Conservation (phyloP, 2,797 vertebrate species). For the Coranthus polyacanthus region DNA sequence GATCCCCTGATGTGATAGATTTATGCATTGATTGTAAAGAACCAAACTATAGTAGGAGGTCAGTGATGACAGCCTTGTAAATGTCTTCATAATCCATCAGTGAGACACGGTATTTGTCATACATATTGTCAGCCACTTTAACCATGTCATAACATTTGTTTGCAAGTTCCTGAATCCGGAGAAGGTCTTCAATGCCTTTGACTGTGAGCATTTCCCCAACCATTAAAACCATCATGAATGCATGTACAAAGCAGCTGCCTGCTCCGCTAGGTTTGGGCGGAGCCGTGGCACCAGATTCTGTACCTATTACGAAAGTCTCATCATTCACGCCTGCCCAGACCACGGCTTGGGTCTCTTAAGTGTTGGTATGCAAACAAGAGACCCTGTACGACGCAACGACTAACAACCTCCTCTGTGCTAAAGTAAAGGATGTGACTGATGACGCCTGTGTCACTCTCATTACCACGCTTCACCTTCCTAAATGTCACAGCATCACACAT, state of each 20-base stretch:
- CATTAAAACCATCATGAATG: neutral
- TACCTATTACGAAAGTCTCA: too few relatives aligned
- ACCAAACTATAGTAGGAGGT: slow-evolving; percentile 10
- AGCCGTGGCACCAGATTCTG: too few relatives aligned
- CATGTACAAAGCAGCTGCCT: too few relatives aligned
- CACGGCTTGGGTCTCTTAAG: too few relatives aligned
- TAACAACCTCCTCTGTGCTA: neutral
- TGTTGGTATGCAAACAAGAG: too few relatives aligned
- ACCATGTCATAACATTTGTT: neutral
- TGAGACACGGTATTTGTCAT: neutral
- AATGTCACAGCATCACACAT: neutral
- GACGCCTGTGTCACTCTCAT: neutral
- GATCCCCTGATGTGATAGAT: neutral
- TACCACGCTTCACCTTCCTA: too few relatives aligned
- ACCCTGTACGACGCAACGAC: neutral
- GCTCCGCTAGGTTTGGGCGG: too few relatives aligned
- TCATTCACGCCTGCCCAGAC: neutral
- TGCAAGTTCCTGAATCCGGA: neutral
- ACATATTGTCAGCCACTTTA: neutral
- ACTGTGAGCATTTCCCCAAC: neutral
- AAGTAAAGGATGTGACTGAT: neutral
- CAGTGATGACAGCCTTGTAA: neutral
- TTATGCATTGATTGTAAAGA: slow-evolving; percentile 1
- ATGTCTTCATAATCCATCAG: slow-evolving; percentile 16
- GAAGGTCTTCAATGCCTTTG: neutral